Base-by-base conservation (phyloP, 2,888 invertebrate species). In the Netelia inedita region DNA sequence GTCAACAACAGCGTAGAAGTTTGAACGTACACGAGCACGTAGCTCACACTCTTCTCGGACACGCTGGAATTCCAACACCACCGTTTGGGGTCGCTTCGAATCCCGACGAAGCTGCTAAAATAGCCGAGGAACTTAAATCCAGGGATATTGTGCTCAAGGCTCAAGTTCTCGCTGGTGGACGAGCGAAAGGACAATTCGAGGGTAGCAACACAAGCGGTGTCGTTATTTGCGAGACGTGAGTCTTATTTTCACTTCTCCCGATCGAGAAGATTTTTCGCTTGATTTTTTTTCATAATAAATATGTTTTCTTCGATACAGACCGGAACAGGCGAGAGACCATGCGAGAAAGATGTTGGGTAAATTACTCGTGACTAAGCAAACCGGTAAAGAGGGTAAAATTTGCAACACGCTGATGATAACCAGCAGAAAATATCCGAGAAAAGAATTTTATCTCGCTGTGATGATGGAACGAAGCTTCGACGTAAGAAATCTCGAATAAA, bases 361-460 rank as follows among this genome's bases (percentile, higher is more conserved):
- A 92, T 95, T 96, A 86, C 94, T 99, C 90, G 96, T 99, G 78
- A 99, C 99, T 1, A 99, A 99, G 94, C 99, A 99, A 94, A 99
- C 99, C 0, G 99, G 99, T 0, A 97, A 97, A 82, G 97, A 95
- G 55, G 98, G 98, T 5, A 96, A 98, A 87, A 97, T 98, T 92
- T 99, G 99, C 92, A 98, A 98, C 94, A 96, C 97, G 91, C 98
- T 98, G 1, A 99, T 99, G 98, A 97, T 99, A 23, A 97, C 98
- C 19, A 99, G 99, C 94, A 95, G 99, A 69, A 98, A 99, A 94
- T 99, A 98, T 94, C 98, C 99, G 1, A 96, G 99, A 19, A 96
- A 98, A 89, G 99, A 99, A 94, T 99, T 97, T 94, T 99, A 99
- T 94, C 97, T 99, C 92, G 99, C 99, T 73, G 98, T 99, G 87